These are phyloP conservation scores for Chiridota heheva DNA, from an alignment of 35 echinoderm and acorn worm species.

Conservation along the genomic window DNA sequence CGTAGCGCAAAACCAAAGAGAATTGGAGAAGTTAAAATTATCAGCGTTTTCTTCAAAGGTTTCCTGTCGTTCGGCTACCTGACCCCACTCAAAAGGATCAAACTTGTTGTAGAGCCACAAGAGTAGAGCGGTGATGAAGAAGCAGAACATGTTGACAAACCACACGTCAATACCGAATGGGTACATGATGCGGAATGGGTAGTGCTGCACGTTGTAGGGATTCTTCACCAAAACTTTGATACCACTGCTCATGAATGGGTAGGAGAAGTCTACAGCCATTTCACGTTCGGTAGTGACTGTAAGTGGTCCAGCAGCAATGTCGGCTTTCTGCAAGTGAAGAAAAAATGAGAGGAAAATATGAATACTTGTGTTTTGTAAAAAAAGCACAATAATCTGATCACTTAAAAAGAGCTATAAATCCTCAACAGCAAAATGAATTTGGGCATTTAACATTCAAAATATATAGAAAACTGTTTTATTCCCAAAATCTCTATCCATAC, in stretches of 20 bases:
- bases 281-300: conserved; percentile 82
- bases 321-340: conserved; percentile 78
- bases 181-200: conserved; percentile 86
- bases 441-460: no score
- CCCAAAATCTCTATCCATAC: no score
- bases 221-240: conserved; percentile 88
- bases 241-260: conserved; percentile 88
- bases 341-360: background rate
- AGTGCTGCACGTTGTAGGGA: conserved; percentile 68
- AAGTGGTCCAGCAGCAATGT: conserved; percentile 89
- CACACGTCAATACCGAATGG: conserved; percentile 91
- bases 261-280: conserved; percentile 79
- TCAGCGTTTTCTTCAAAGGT: conserved; percentile 78
- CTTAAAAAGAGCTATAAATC: background rate
- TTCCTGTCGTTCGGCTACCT: conserved; percentile 69
- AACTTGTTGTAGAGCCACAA: conserved; percentile 80
- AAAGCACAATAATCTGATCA: background rate
- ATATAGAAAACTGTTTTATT: no score
- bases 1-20: conserved; percentile 84
- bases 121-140: conserved; percentile 66
- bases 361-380: no score
- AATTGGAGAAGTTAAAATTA: conserved; percentile 93
- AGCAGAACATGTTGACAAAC: conserved; percentile 82
- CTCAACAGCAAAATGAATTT: background rate
- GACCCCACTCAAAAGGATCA: conserved; percentile 93